phyloP scores from a whole-genome alignment of 1,140 invertebrate species.

The Trichonephila inaurata region DNA sequence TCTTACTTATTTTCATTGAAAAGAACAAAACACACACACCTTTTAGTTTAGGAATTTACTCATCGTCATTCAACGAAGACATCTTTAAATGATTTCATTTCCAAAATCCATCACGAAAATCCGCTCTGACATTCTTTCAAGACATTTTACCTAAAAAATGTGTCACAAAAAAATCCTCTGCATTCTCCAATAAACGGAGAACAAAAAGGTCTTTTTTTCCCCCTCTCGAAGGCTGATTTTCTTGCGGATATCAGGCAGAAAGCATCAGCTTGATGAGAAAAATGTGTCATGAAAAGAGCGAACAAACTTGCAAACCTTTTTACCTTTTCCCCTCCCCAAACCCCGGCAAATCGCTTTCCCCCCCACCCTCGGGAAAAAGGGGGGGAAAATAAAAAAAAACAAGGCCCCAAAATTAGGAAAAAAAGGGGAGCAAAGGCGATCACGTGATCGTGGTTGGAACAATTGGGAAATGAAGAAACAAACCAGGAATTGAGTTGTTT shows the following conservation, averaged over 20 bases:
- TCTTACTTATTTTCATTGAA: too few species aligned
- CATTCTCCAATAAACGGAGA: not conserved
- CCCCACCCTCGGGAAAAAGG: not conserved
- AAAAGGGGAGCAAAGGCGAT: not conserved
- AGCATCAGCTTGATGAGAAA: not conserved
- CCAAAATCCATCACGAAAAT: constrained; percentile 1
- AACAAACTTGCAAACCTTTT: constrained; percentile 52
- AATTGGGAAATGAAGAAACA: constrained; percentile 71
- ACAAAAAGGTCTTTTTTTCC: not conserved
- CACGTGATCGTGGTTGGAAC: constrained; percentile 49
- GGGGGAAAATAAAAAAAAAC: constrained; percentile 51
- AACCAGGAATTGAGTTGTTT: constrained; percentile 52
- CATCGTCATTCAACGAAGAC: not conserved
- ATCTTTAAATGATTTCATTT: constrained; percentile 4
- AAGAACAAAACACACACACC: too few species aligned
- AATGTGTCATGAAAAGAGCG: not conserved
- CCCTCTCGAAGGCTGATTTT: not conserved
- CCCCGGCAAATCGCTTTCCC: not conserved
- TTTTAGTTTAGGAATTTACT: too few species aligned
- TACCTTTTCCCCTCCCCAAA: not conserved
- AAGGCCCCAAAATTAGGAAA: not conserved
- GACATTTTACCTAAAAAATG: not conserved
- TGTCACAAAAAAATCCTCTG: not conserved
- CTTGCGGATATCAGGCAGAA: not conserved
- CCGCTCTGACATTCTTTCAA: not conserved